Evolutionary conservation across 2,113 vertebrate genomes (phyloP), one percentile per base, ranked within the genome.

Genomic region (Pontoporia blainvillei): DNA sequence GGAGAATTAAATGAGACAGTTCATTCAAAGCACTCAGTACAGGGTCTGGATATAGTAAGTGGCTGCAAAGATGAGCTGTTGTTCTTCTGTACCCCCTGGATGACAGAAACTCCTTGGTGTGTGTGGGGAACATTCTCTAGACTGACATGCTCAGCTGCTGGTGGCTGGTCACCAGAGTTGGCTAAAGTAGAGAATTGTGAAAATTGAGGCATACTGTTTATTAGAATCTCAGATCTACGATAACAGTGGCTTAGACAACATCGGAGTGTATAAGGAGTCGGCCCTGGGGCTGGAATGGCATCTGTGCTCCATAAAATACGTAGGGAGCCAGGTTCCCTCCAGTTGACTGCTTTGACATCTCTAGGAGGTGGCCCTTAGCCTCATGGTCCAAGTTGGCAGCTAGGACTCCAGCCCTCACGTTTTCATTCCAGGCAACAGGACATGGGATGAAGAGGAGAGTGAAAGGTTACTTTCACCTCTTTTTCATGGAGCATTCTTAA

Each of bases 141-240:
- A 81, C 39, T 5, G n/a, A 41, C 3, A 8, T 2, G 15, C 54
- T 57, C 2, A 18, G 71, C 54, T 49, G 31, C 71, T 59, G 54
- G 36, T 64, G 29, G 31, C 1, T 18, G 36, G 52, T 78, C 72
- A 39, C 31, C 41, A 31, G 18, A 44, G 62, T 17, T 41, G 62
- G 69, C 27, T 31, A 5, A 5, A 0, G 6, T 4, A 8, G 18
- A 52, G 71, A 36, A 12, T 13, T 6, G 0, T 49, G 49, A 78
- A 54, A 11, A 18, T 9, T 1, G 67, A 76, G 57, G 14, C 0
- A 0, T 2, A 1, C 3, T 6, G 1, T 17, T 6, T 52, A 3
- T 52, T 18, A 8, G 3, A 73, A 6, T 46, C 15, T 6, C 36
- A 75, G 41, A 4, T 23, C 25, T 17, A 1, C 1, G 0, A 5